Evolutionary conservation across 1,140 invertebrate genomes (phyloP), one percentile per base, ranked within the genome.

Genomic region (Lysiphlebus fabarum): DNA sequence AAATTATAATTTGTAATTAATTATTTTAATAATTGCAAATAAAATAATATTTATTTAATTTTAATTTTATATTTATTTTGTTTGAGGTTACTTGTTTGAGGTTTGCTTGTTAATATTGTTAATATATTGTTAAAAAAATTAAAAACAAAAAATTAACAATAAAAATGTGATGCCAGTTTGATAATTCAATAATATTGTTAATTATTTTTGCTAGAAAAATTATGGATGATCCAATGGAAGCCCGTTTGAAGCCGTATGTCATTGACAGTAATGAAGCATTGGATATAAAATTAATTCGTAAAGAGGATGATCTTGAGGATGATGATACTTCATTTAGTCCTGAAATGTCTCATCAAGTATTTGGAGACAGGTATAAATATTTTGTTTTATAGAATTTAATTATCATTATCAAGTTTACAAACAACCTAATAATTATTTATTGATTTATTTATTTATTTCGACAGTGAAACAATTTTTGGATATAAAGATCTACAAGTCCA

Each of bases 281-380:
- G 6, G 84, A 91, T 70, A 85, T 93, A 17, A 92, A 92, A 82
- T 79, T 93, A 59, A 87, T 94, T 33, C 82, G 88, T 44, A 74
- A 79, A 54, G 71, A 82, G 40, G 70, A 84, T 14, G 91, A 94
- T 73, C 70, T 95, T 14, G 84, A 90, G 63, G 83, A 91, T 77
- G 85, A 90, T 37, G 77, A 81, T n/a, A 78, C 78, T 7, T 81
- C 80, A 11, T 96, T 96, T 74, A 82, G 85, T 50, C 92, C 94
- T 7, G 89, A 90, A 53, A 95, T 96, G 91, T 90, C 91, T 53
- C 93, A 98, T 82, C 94, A 97, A 79, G 85, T 96, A 12, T 97
- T 96, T 81, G 93, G 93, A 26, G 91, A 95, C 67, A 83, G 81
- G 86, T 87, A 74, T 70, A 78, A 77, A 42, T 43, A 59, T 49